Percentiles rank a stretch among this genome's conserved stretches.
These are phyloP conservation scores for Pristionchus arcanus DNA, from an alignment of 2,888 invertebrate genomes.

Conservation along the genomic window DNA sequence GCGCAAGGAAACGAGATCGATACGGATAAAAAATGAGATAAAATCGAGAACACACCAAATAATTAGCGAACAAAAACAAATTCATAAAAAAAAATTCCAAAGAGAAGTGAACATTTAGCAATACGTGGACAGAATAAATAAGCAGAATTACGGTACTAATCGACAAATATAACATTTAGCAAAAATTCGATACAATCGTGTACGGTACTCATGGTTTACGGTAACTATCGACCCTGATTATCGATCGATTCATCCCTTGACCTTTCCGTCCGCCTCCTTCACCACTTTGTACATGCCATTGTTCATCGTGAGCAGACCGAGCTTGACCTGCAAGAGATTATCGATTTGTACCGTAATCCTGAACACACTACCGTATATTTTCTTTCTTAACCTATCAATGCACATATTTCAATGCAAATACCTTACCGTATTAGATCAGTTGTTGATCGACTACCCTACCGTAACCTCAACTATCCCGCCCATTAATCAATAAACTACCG, in stretches of 20 bases:
- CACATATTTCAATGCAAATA: neutral
- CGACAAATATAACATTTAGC: neutral
- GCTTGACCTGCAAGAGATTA: slow-evolving; percentile 57
- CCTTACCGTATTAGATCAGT: neutral
- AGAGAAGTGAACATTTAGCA: no score
- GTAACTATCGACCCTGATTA: neutral
- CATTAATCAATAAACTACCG: neutral
- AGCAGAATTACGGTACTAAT: no score
- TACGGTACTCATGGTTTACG: neutral
- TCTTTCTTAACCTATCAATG: neutral
- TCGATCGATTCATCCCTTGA: neutral
- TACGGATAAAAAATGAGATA: neutral
- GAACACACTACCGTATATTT: neutral
- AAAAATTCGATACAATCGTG: neutral
- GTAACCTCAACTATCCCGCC: neutral
- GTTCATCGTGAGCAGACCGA: slow-evolving; percentile 69
- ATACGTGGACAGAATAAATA: no score
- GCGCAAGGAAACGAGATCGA: neutral
- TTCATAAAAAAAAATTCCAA: no score
- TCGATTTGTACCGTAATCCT: neutral
- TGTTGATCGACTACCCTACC: neutral
- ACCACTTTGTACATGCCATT: slow-evolving; percentile 72
- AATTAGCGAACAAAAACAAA: neutral
- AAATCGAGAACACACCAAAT: neutral
- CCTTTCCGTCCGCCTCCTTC: slow-evolving; percentile 34